Percentiles rank a stretch among this genome's conserved stretches.
Evolutionary conservation across 2,797 vertebrate genomes (phyloP).

Genomic region (Botia almorhae): DNA sequence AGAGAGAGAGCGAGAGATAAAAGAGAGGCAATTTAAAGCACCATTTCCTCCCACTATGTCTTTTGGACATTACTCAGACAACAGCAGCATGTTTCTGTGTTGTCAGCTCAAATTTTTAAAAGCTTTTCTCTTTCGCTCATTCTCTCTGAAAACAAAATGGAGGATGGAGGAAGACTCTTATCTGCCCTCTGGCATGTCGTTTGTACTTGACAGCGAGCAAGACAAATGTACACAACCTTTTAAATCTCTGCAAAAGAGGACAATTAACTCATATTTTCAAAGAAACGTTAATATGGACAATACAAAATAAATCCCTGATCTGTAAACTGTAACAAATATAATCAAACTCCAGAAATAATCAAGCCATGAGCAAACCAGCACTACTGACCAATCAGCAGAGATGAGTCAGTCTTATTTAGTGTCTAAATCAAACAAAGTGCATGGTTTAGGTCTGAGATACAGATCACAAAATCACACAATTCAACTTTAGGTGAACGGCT

Average conservation of each 20-base stretch:
- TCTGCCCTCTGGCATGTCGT: constrained; percentile 28
- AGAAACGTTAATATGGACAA: background rate
- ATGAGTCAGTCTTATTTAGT: too few relatives aligned
- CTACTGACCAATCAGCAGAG: too few relatives aligned
- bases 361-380: too few relatives aligned
- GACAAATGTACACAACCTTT: background rate
- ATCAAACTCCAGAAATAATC: too few relatives aligned
- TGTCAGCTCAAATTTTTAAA: constrained; percentile 50
- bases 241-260: background rate
- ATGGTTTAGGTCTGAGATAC: too few relatives aligned
- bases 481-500: too few relatives aligned
- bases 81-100: constrained; percentile 36
- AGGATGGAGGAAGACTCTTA: constrained; percentile 22
- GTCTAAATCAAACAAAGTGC: too few relatives aligned
- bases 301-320: background rate
- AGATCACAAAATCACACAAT: too few relatives aligned
- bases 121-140: constrained; percentile 40
- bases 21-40: constrained; percentile 49
- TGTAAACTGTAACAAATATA: background rate
- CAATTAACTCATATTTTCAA: background rate
- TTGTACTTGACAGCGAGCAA: constrained; percentile 39
- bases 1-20: constrained; percentile 13
- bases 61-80: constrained; percentile 32
- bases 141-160: constrained; percentile 31
- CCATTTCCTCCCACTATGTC: constrained; percentile 42